Evolutionary conservation across 2,888 invertebrate genomes (phyloP), one percentile per base, ranked within the genome.

Genomic region (Zeuzera pyrina): DNA sequence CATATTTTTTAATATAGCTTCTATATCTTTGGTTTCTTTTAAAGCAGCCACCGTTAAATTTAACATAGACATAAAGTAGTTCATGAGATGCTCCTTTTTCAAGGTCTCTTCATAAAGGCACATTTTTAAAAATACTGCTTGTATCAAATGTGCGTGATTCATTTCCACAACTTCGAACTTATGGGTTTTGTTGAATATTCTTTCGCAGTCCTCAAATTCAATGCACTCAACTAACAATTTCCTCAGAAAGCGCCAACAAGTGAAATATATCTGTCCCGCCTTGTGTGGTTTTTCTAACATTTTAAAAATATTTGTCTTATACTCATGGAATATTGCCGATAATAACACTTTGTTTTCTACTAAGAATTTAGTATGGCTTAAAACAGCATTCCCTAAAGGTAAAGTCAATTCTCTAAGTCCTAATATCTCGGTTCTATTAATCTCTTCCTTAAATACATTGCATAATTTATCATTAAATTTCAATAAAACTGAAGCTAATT

Each of bases 261-360:
- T 84, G 25, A 86, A 69, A 42, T 90, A 89, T 30, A 90, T 86
- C 43, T 87, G 86, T 0, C 88, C 88, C 2, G 87, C 87, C 68
- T 91, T 91, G 39, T 89, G 88, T 0, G 90, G 91, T 52, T 90
- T 90, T 48, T 89, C 87, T 24, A 91, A 65, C 38, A 87, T 77
- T 60, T 88, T 88, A 30, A 77, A 59, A 19, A 93, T 86, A 39
- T 89, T 87, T 1, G 81, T 66, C 59, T 89, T 87, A 42, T 89
- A 88, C 47, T 86, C 79, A 26, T 84, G 69, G 49, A 85, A 89
- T 32, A 91, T 70, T 30, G 65, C 76, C 12, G 57, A 51, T 2
- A 90, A 44, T 8, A 77, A 56, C 14, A 89, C 66, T 13, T 79
- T 65, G 21, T 78, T 66, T 1, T 85, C 64, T 45, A 66, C 52